phyloP scores from a whole-genome alignment of 2,888 invertebrate genomes.

The Drosophila lacicola region DNA sequence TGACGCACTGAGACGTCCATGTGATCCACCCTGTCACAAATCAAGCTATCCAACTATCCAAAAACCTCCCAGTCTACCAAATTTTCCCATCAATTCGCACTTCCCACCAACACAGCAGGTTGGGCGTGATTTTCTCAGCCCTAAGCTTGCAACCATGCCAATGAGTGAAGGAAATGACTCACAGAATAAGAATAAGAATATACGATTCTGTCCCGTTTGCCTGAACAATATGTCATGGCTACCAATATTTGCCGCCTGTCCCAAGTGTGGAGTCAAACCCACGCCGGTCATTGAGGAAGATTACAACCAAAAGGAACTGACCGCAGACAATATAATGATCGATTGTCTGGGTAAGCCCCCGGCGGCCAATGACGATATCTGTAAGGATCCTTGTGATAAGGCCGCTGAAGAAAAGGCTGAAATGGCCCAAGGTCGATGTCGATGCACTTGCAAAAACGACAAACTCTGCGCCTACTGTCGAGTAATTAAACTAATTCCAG shows the following conservation, averaged over 20 bases:
- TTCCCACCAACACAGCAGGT: neutral
- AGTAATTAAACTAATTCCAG: slow-evolving; percentile 66
- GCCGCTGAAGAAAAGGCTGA: neutral
- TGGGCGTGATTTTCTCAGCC: slow-evolving; percentile 4
- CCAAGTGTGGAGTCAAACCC: slow-evolving; percentile 80
- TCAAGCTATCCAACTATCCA: neutral
- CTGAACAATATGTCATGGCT: slow-evolving; percentile 81
- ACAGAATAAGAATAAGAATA: slow-evolving; percentile 41
- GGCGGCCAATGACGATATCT: slow-evolving; percentile 34
- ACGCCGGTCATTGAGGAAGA: slow-evolving; percentile 65
- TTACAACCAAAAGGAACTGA: slow-evolving; percentile 63
- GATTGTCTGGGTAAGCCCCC: slow-evolving; percentile 66
- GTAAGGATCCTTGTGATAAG: slow-evolving; percentile 32
- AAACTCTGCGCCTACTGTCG: slow-evolving; percentile 78
- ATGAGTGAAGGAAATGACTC: neutral
- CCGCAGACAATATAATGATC: slow-evolving; percentile 75
- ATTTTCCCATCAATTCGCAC: neutral
- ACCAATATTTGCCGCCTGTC: slow-evolving; percentile 84
- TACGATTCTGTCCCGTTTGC: slow-evolving; percentile 78
- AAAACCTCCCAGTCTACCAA: neutral
- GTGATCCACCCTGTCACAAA: slow-evolving; percentile 21
- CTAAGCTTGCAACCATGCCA: slow-evolving; percentile 2
- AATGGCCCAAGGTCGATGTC: slow-evolving; percentile 15
- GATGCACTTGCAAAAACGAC: slow-evolving; percentile 67
- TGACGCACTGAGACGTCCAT: neutral